phyloP scores from a whole-genome alignment of 2,797 vertebrate genomes.

The Cyclopterus lumpus region DNA sequence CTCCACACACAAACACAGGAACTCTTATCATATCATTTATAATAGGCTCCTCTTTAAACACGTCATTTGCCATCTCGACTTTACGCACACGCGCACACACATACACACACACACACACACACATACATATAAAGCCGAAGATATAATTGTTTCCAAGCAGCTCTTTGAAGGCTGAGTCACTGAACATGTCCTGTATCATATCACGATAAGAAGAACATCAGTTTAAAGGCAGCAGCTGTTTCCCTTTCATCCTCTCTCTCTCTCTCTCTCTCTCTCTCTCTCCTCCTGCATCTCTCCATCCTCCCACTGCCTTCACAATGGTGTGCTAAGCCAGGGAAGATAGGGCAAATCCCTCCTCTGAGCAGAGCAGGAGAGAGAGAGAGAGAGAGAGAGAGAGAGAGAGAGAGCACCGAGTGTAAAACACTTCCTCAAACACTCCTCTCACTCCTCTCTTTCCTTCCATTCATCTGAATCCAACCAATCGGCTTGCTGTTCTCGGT shows the following conservation, averaged over 20 bases:
- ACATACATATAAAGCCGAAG: conserved; percentile 40
- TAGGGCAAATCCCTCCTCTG: conserved; percentile 82
- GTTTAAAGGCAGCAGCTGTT: conserved; percentile 78
- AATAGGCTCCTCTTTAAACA: conserved; percentile 10
- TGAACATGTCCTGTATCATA: conserved; percentile 77
- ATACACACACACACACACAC: conserved; percentile 22
- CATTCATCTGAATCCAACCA: conserved; percentile 57
- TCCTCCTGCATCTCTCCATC: conserved; percentile 75
- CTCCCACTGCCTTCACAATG: conserved; percentile 82
- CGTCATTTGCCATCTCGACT: conserved; percentile 17
- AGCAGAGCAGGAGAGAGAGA: conserved; percentile 66
- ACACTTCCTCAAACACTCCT: conserved; percentile 55
- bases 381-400: conserved; percentile 4
- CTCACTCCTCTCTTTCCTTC: conserved; percentile 46
- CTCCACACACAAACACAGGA: conserved; percentile 6
- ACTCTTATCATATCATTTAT: not conserved
- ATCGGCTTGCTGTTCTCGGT: conserved; percentile 37
- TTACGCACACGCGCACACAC: conserved; percentile 34
- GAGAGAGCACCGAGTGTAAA: conserved; percentile 47
- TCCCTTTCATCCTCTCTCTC: conserved; percentile 74
- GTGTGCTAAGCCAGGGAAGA: conserved; percentile 79
- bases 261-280: conserved; percentile 64
- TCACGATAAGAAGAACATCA: conserved; percentile 78
- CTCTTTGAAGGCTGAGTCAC: conserved; percentile 80
- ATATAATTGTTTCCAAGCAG: conserved; percentile 69